These are phyloP conservation scores for Belonocnema kinseyi DNA, from an alignment of 1,140 invertebrate species.

Conservation along the genomic window DNA sequence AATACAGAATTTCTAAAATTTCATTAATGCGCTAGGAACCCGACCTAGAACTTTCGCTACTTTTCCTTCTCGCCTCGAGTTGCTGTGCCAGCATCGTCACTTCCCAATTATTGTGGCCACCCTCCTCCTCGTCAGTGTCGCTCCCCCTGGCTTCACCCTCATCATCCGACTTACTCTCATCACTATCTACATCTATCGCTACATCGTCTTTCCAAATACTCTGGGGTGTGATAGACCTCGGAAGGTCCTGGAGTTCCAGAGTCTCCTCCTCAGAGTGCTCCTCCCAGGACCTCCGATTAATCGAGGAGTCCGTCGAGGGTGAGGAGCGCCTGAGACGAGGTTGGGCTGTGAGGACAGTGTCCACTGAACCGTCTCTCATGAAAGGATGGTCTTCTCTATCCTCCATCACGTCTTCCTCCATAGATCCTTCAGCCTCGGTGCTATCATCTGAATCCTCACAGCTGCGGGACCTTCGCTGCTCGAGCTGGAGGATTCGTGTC, in stretches of 20 bases:
- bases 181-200: slow-evolving; percentile 75
- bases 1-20: slow-evolving; percentile 66
- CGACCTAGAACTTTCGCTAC: slow-evolving; percentile 69
- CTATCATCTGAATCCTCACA: slow-evolving; percentile 51
- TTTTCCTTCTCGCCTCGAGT: slow-evolving; percentile 78
- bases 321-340: slow-evolving; percentile 62
- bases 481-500: slow-evolving; percentile 82
- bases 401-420: slow-evolving; percentile 61
- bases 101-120: slow-evolving; percentile 84
- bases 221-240: slow-evolving; percentile 72
- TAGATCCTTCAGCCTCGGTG: slow-evolving; percentile 57
- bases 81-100: slow-evolving; percentile 85
- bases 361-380: slow-evolving; percentile 78
- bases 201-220: slow-evolving; percentile 70
- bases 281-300: slow-evolving; percentile 77
- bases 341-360: slow-evolving; percentile 74
- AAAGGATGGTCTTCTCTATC: slow-evolving; percentile 76
- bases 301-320: slow-evolving; percentile 65
- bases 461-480: slow-evolving; percentile 65
- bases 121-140: slow-evolving; percentile 58
- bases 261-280: slow-evolving; percentile 78
- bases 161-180: slow-evolving; percentile 63
- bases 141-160: slow-evolving; percentile 60
- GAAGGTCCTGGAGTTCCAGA: slow-evolving; percentile 77
- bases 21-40: slow-evolving; percentile 74